phyloP scores from a whole-genome alignment of 2,113 vertebrate species.

The Vicugna pacos region DNA sequence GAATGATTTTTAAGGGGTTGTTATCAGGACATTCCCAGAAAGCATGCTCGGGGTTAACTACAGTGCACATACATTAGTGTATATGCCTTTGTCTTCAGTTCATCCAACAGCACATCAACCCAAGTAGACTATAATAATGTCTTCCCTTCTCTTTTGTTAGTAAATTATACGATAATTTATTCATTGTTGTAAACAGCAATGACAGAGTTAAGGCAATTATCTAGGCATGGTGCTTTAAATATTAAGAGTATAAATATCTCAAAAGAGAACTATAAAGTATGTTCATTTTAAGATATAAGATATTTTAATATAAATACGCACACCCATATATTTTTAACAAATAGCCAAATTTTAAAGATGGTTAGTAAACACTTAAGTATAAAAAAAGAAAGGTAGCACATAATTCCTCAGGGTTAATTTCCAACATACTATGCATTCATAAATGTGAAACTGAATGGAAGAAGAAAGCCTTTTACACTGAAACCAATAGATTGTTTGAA shows the following conservation, averaged over 20 bases:
- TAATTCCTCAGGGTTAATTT: conserved; percentile 72
- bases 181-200: neutral
- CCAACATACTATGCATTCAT: conserved; percentile 54
- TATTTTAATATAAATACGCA: neutral
- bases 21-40: neutral
- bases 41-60: neutral
- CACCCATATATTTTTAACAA: neutral
- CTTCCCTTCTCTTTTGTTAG: neutral
- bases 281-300: neutral
- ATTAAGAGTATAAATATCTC: neutral
- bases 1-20: neutral
- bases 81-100: neutral
- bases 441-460: conserved; percentile 69
- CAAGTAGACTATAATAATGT: neutral
- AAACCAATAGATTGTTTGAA: conserved; percentile 62
- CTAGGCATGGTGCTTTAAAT: neutral
- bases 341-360: conserved; percentile 63
- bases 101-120: neutral
- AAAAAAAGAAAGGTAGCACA: conserved; percentile 56
- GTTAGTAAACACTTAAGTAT: conserved; percentile 46
- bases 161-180: conserved; percentile 11
- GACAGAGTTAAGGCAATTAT: neutral
- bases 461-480: conserved; percentile 71
- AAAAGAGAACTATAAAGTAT: neutral
- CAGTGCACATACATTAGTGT: neutral